phyloP scores from a whole-genome alignment of 2,113 vertebrate genomes.

The Eretmochelys imbricata region DNA sequence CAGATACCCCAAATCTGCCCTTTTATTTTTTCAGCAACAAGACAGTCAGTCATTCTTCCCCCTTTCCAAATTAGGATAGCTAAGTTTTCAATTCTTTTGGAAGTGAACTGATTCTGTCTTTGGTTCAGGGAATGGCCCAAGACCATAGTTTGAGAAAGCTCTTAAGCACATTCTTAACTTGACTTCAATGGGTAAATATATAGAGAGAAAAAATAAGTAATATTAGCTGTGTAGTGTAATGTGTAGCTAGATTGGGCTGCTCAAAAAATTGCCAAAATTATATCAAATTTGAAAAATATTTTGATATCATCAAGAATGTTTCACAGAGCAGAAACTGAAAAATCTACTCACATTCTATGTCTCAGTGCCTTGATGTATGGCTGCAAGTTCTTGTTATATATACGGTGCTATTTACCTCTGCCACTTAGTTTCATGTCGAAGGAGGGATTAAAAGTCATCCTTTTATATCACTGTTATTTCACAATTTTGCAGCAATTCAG shows the following conservation, averaged over 20 bases:
- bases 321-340: not conserved
- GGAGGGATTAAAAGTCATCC: not conserved
- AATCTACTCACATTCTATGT: not conserved
- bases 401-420: not conserved
- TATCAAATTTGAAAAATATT: not conserved
- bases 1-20: not conserved
- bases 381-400: not conserved
- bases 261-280: not conserved
- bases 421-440: not conserved
- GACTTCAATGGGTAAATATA: not conserved
- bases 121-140: not conserved
- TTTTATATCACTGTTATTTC: not conserved
- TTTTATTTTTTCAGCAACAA: not conserved
- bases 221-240: not conserved
- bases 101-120: not conserved
- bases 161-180: not conserved
- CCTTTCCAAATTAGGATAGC: not conserved
- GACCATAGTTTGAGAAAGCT: not conserved
- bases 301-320: not conserved
- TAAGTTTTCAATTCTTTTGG: not conserved
- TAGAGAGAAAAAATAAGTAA: not conserved
- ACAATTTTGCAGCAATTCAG: not conserved
- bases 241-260: not conserved
- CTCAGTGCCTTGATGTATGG: not conserved
- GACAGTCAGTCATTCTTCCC: not conserved